Evolutionary conservation across 1,140 invertebrate genomes (phyloP), one percentile per base, ranked within the genome.

Genomic region (Drosophila repleta): DNA sequence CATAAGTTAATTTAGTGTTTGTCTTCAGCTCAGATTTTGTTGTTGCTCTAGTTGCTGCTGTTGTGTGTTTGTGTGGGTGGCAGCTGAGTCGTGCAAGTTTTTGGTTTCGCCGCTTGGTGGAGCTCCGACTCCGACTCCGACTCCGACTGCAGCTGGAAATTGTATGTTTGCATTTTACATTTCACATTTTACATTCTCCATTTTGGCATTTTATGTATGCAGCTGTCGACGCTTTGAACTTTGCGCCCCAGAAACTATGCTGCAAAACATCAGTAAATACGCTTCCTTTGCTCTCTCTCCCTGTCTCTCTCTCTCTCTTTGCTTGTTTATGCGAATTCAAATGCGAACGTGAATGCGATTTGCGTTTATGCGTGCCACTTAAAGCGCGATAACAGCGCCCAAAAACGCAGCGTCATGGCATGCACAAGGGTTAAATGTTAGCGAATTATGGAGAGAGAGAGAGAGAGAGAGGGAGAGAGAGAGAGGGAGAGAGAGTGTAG

Each of bases 1-100:
- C 82, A 88, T 85, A 85, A 85, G 83, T 85, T 85, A 85, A 85
- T 85, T 85, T 85, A 69, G 71, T 87, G 78, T 85, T 88, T 82
- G 67, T 85, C 82, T 85, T 85, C 39, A 69, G 56, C 69, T 41
- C 48, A 68, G 67, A 65, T 53, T 52, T 55, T 68, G 5, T 17
- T 41, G 11, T 6, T 41, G n/a, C 15, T 41, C 6, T 4, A 15
- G 58, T 32, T 51, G 35, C 43, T 20, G 32, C 26, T 41, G 21
- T 48, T 39, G 17, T 51, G 21, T 66, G 10, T 74, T 37, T 65
- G 41, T 56, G 29, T 62, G 29, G 52, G 26, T 32, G 51, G 35
- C 51, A 56, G 21, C 10, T 67, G 62, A 48, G 17, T 67, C 57
- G 21, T 29, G 56, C 56, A 60, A 57, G 37, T 60, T 60, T 60